Conservation (phyloP, 2,113 vertebrate genomes). For the Gadus chalcogrammus region DNA sequence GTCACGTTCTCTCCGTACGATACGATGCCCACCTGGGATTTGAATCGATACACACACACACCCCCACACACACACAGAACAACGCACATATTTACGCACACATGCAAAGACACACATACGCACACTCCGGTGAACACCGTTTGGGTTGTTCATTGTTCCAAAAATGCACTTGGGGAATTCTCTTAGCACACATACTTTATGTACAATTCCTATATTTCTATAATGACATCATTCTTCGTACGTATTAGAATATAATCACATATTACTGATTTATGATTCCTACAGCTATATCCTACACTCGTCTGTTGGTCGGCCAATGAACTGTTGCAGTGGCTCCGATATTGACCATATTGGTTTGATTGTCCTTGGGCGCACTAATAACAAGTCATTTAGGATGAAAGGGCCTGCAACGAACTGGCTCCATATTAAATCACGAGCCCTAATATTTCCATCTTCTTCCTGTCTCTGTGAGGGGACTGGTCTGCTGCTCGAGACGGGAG, state of each 20-base stretch:
- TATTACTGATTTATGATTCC: conserved; percentile 6
- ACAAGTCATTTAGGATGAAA: too few species aligned
- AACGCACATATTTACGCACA: conserved; percentile 21
- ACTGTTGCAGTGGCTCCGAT: too few species aligned
- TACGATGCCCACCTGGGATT: conserved; percentile 87
- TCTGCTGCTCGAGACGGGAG: conserved; percentile 22
- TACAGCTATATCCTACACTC: not conserved
- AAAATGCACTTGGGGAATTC: not conserved
- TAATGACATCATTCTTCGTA: too few species aligned
- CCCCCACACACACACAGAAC: conserved; percentile 18
- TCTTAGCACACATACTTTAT: not conserved
- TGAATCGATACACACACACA: not conserved
- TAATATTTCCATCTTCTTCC: too few species aligned
- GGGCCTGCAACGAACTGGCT: too few species aligned
- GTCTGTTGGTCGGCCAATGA: not conserved
- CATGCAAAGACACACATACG: not conserved
- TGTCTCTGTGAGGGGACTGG: not conserved
- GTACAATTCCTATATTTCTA: too few species aligned
- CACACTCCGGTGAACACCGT: not conserved
- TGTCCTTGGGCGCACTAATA: too few species aligned
- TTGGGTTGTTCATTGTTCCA: not conserved
- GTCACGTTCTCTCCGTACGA: conserved; percentile 88
- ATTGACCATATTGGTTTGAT: too few species aligned
- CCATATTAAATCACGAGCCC: too few species aligned
- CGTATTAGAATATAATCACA: too few species aligned